Evolutionary conservation across 2,888 invertebrate genomes (phyloP).

Genomic region (Melanargia galathea): DNA sequence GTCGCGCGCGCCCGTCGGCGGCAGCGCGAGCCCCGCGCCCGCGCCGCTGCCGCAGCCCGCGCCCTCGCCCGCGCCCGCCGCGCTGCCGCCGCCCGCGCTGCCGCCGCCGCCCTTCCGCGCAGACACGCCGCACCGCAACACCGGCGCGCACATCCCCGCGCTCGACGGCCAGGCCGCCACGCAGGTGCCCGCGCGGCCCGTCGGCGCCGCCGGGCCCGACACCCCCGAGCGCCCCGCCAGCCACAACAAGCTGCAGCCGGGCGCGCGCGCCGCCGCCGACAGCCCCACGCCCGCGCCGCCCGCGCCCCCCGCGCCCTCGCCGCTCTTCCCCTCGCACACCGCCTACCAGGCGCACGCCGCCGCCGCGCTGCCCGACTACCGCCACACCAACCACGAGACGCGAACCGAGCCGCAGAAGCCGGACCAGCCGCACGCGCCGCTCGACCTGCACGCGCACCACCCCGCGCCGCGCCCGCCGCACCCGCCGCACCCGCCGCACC

Average conservation of each 20-base stretch:
- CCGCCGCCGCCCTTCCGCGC: constrained; percentile 84
- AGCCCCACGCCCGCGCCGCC: constrained; percentile 76
- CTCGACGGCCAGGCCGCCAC: constrained; percentile 74
- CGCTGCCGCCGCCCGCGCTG: constrained; percentile 84
- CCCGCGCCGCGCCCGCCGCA: constrained; percentile 54
- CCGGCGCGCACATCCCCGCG: constrained; percentile 73
- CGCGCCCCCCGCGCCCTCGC: constrained; percentile 71
- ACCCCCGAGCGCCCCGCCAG: constrained; percentile 74
- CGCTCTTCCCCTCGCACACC: constrained; percentile 71
- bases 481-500: constrained; percentile 46
- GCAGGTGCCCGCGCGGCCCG: constrained; percentile 70
- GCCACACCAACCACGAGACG: constrained; percentile 81
- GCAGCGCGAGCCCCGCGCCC: constrained; percentile 84
- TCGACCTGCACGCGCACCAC: constrained; percentile 69
- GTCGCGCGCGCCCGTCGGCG: constrained; percentile 83
- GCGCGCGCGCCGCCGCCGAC: constrained; percentile 74
- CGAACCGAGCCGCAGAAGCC: constrained; percentile 65
- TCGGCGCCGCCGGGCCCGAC: constrained; percentile 71
- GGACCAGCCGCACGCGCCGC: constrained; percentile 61
- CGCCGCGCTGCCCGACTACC: constrained; percentile 74
- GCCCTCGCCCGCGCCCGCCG: constrained; percentile 87
- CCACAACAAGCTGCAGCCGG: constrained; percentile 73
- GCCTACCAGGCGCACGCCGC: constrained; percentile 78
- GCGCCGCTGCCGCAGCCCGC: constrained; percentile 86
- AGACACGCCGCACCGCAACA: constrained; percentile 69